Evolutionary conservation across 2,113 vertebrate genomes (phyloP).

Genomic region (Callionymus lyra): DNA sequence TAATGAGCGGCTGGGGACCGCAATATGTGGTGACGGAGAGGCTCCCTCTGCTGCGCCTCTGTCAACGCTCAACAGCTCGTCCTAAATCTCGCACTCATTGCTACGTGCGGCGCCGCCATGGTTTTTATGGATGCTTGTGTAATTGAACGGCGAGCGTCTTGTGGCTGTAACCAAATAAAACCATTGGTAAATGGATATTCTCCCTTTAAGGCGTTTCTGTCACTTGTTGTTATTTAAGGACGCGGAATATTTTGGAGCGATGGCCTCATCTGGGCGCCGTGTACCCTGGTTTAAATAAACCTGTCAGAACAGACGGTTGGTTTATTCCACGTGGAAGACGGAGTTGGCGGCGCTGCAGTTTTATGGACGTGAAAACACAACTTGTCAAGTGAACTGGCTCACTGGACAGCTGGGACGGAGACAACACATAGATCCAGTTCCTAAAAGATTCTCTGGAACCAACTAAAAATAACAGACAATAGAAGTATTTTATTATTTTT

Average conservation of each 20-base stretch:
- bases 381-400: slow-evolving; percentile 42
- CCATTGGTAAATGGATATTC: slow-evolving; percentile 26
- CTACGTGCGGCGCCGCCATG: slow-evolving; percentile 21
- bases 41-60: slow-evolving; percentile 28
- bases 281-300: slow-evolving; percentile 51
- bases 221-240: slow-evolving; percentile 62
- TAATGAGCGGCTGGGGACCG: slow-evolving; percentile 42
- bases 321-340: slow-evolving; percentile 37
- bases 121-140: slow-evolving; percentile 54
- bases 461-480: slow-evolving; percentile 22
- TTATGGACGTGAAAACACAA: slow-evolving; percentile 44
- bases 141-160: slow-evolving; percentile 52
- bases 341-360: slow-evolving; percentile 25
- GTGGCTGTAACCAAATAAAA: slow-evolving; percentile 30
- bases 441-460: slow-evolving; percentile 42
- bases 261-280: slow-evolving; percentile 35
- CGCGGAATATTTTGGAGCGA: slow-evolving; percentile 27
- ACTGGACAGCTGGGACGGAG: slow-evolving; percentile 27
- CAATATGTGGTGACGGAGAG: slow-evolving; percentile 40
- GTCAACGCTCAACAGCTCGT: slow-evolving; percentile 31
- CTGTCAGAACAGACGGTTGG: slow-evolving; percentile 38
- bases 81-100: slow-evolving; percentile 56
- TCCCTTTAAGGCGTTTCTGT: slow-evolving; percentile 5
- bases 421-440: slow-evolving; percentile 36
- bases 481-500: too few species aligned